Conservation (phyloP, 2,888 invertebrate genomes). For the Drosophila tripunctata region DNA sequence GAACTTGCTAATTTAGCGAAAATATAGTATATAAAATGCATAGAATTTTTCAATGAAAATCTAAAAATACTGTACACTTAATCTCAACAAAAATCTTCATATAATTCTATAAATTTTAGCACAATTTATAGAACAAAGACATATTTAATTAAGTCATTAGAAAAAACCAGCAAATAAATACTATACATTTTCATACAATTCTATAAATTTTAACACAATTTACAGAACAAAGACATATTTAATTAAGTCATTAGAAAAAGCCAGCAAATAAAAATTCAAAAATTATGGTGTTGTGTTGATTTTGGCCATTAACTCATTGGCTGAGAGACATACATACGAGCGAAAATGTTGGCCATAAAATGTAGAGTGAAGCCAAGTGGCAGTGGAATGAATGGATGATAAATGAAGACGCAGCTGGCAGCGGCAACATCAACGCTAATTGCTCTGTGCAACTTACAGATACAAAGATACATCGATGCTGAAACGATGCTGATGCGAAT, state of each 20-base stretch:
- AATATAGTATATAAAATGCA: too few species aligned
- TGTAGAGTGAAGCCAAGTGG: constrained; percentile 48
- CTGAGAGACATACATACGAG: constrained; percentile 33
- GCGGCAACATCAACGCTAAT: constrained; percentile 79
- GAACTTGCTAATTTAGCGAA: too few species aligned
- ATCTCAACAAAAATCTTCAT: too few species aligned
- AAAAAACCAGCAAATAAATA: background rate
- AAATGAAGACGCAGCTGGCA: constrained; percentile 79
- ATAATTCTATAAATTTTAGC: background rate
- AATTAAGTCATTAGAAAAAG: background rate
- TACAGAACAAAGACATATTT: background rate
- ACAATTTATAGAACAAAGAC: background rate
- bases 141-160: background rate
- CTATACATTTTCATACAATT: background rate
- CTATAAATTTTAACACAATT: background rate
- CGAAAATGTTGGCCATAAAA: constrained; percentile 41
- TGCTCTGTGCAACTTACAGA: constrained; percentile 63
- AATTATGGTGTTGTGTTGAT: constrained; percentile 17
- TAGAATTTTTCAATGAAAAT: too few species aligned
- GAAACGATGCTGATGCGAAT: constrained; percentile 14
- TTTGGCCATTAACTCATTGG: constrained; percentile 54
- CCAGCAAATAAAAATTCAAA: background rate
- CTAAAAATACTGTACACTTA: background rate
- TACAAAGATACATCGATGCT: constrained; percentile 22
- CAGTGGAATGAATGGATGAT: constrained; percentile 49